A percentile compares a stretch with the other conserved stretches of the same genome.
phyloP scores from a whole-genome alignment of 2,113 vertebrate species.

The Paradisaea rubra region DNA sequence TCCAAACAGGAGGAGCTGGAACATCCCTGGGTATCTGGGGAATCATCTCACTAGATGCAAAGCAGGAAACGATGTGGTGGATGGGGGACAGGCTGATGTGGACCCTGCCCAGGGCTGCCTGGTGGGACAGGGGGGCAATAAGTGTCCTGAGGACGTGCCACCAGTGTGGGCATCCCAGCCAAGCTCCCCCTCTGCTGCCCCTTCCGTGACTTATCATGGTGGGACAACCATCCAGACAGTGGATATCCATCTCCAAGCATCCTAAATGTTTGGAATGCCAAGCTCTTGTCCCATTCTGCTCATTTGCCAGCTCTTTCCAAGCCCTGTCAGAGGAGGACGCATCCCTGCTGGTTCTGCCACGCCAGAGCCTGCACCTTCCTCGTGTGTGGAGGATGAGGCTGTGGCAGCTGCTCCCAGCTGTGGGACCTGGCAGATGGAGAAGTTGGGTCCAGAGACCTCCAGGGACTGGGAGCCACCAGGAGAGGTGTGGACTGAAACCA shows the following conservation, averaged over 20 bases:
- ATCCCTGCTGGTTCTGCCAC: neutral
- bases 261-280: neutral
- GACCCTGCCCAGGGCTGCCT: neutral
- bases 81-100: neutral
- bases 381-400: accelerated
- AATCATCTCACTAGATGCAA: neutral
- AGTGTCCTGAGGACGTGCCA: neutral
- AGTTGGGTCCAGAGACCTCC: neutral
- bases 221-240: neutral
- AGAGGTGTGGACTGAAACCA: neutral
- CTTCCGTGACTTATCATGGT: neutral
- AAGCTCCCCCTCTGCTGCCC: neutral
- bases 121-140: neutral
- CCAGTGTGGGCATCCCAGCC: neutral
- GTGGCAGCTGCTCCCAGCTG: neutral
- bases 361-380: neutral
- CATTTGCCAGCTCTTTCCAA: neutral
- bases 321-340: neutral
- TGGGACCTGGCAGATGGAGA: neutral
- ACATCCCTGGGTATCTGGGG: conserved; percentile 3
- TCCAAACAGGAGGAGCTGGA: conserved; percentile 47
- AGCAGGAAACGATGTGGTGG: neutral
- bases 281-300: neutral
- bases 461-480: neutral
- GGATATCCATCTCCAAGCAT: neutral